Evolutionary conservation across 2,113 vertebrate genomes (phyloP).

Genomic region (Protomyctophum bolini): DNA sequence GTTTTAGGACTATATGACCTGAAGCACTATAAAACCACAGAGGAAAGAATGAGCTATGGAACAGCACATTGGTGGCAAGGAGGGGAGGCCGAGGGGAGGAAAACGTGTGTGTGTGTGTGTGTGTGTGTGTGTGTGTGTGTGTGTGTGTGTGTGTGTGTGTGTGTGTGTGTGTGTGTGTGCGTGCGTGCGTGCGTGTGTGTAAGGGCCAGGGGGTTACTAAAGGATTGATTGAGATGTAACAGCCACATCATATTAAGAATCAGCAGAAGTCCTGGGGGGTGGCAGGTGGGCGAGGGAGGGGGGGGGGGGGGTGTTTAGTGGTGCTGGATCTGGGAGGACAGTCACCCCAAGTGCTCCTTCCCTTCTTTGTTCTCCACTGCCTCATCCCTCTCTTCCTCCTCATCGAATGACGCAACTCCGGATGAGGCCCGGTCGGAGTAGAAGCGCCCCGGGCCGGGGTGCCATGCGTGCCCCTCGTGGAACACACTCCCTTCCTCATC

Average conservation of each 20-base stretch:
- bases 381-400: constrained; percentile 67
- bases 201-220: too few relatives aligned
- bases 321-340: too few relatives aligned
- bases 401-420: constrained; percentile 75
- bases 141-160: neutral
- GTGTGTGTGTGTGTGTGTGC: too few relatives aligned
- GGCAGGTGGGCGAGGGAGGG: constrained; percentile 43
- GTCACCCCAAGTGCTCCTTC: constrained; percentile 59
- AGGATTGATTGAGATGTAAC: too few relatives aligned
- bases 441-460: constrained; percentile 68
- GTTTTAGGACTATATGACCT: too few relatives aligned
- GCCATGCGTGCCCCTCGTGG: constrained; percentile 71
- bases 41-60: constrained; percentile 5
- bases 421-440: constrained; percentile 74
- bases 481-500: constrained; percentile 76
- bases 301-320: constrained; percentile 35
- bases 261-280: constrained; percentile 53
- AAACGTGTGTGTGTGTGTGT: neutral
- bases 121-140: too few relatives aligned
- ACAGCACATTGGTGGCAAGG: constrained; percentile 43
- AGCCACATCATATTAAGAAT: constrained; percentile 5
- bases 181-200: too few relatives aligned
- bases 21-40: neutral
- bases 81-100: constrained; percentile 21
- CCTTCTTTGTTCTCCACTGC: constrained; percentile 55